Conservation (phyloP, 2,797 vertebrate genomes). For the Octomys mimax region DNA sequence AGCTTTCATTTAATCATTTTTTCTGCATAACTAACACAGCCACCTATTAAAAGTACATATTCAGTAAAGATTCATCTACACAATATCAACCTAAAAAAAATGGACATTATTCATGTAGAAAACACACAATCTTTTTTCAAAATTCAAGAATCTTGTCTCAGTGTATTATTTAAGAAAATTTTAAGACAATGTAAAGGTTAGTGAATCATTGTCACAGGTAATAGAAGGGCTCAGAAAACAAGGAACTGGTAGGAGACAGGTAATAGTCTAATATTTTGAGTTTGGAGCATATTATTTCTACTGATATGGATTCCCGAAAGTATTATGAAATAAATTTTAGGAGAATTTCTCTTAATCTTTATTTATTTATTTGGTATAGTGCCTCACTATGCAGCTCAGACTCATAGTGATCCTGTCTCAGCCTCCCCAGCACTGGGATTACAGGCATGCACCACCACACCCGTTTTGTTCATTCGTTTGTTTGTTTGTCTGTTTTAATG, state of each 20-base stretch:
- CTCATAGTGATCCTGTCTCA: no score
- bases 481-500: background rate
- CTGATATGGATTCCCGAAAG: background rate
- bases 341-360: background rate
- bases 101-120: background rate
- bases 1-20: background rate
- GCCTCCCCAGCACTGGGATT: no score
- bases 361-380: no score
- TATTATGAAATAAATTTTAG: background rate
- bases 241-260: background rate
- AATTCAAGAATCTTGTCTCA: background rate
- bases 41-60: background rate
- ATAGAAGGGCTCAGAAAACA: background rate
- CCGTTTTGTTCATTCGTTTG: no score
- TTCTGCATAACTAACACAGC: background rate
- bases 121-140: background rate
- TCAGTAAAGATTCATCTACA: background rate
- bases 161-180: background rate
- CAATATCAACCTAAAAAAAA: background rate
- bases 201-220: background rate
- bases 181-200: background rate
- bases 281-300: slow-evolving; percentile 18
- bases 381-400: no score
- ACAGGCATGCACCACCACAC: no score
- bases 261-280: background rate